These are phyloP conservation scores for Coccyzus lansbergi DNA, from an alignment of 2,797 vertebrate genomes.

Conservation along the genomic window DNA sequence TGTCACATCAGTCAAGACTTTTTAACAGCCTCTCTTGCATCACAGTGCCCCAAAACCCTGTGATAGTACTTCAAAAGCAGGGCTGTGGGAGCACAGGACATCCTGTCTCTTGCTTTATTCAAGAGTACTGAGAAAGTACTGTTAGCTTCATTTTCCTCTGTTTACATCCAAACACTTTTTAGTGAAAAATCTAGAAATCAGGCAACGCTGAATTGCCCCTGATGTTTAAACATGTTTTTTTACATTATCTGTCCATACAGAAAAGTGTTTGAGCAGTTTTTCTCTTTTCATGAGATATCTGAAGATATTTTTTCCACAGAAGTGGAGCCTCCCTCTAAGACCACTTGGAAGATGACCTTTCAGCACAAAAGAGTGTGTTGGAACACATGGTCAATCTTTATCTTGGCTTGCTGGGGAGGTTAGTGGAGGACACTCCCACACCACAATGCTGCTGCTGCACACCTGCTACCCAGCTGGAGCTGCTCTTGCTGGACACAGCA, in stretches of 20 bases:
- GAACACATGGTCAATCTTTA: slow-evolving; percentile 16
- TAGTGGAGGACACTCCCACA: slow-evolving; percentile 14
- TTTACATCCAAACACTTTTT: not conserved
- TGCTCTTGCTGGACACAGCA: not conserved
- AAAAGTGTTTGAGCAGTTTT: not conserved
- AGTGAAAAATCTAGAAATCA: not conserved
- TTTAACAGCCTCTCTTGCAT: not conserved
- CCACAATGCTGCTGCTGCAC: slow-evolving; percentile 19
- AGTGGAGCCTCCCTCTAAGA: not conserved
- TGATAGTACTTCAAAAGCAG: not conserved
- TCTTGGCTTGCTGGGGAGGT: slow-evolving; percentile 11
- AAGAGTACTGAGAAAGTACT: not conserved
- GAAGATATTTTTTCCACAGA: not conserved
- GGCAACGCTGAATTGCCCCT: not conserved
- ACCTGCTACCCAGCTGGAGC: slow-evolving; percentile 52
- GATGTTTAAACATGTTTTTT: not conserved
- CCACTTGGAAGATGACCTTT: not conserved
- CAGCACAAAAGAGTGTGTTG: accelerated
- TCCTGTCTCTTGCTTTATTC: not conserved
- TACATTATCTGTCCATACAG: not conserved
- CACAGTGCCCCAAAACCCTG: not conserved
- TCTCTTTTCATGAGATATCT: not conserved
- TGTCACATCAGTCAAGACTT: not conserved
- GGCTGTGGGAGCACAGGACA: not conserved
- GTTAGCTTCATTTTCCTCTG: not conserved